phyloP scores from a whole-genome alignment of 2,888 invertebrate species.

The Ochropleura leucogaster region DNA sequence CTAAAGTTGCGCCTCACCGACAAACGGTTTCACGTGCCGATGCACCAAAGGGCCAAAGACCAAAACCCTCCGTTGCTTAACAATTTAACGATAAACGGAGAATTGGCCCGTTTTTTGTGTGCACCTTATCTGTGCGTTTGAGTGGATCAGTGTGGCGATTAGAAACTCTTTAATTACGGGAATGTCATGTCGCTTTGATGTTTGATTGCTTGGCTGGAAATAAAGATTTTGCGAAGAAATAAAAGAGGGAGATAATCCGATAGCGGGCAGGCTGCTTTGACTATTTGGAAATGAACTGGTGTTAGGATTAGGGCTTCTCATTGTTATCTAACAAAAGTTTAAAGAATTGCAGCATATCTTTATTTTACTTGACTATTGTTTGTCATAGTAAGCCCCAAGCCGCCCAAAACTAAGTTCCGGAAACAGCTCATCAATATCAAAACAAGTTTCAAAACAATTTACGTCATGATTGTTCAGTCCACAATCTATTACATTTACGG shows the following conservation, averaged over 20 bases:
- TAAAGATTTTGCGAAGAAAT: slow-evolving; percentile 43
- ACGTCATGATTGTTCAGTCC: slow-evolving; percentile 28
- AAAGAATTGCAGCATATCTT: slow-evolving; percentile 15
- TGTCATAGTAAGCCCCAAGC: not conserved
- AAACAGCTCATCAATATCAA: slow-evolving; percentile 18
- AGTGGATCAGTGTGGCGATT: slow-evolving; percentile 67
- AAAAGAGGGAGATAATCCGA: slow-evolving; percentile 24
- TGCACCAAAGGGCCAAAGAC: slow-evolving; percentile 84
- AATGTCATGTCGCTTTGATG: slow-evolving; percentile 63
- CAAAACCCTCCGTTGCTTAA: slow-evolving; percentile 79
- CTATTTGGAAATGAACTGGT: slow-evolving; percentile 15
- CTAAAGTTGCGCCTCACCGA: slow-evolving; percentile 78
- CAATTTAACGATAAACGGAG: slow-evolving; percentile 80
- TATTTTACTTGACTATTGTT: slow-evolving; percentile 7
- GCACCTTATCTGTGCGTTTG: slow-evolving; percentile 70
- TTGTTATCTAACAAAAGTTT: slow-evolving; percentile 16
- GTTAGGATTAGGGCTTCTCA: not conserved
- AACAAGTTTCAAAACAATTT: slow-evolving; percentile 32
- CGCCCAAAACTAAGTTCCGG: slow-evolving; percentile 4
- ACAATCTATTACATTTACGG: slow-evolving; percentile 39
- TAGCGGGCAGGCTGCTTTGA: slow-evolving; percentile 31
- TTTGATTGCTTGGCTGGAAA: slow-evolving; percentile 57
- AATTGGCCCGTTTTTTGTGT: slow-evolving; percentile 72
- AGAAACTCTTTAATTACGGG: slow-evolving; percentile 66
- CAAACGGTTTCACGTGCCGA: slow-evolving; percentile 88